A percentile compares a stretch with the other conserved stretches of the same genome.
phyloP scores from a whole-genome alignment of 2,888 invertebrate species.

The Anodontia alba region DNA sequence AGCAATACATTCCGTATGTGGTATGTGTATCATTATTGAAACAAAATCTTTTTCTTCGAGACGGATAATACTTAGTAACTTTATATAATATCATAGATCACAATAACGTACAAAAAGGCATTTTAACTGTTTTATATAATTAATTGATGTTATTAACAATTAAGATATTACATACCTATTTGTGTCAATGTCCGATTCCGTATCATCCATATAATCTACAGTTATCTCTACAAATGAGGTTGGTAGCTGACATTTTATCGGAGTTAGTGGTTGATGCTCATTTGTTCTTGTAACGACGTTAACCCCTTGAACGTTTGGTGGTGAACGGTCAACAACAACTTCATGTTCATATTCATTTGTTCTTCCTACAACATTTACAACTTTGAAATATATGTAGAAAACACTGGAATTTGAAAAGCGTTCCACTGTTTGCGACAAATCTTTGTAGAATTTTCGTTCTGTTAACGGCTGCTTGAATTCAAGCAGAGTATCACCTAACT shows the following conservation, averaged over 20 bases:
- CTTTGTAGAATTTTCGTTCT: conserved; percentile 29
- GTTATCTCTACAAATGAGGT: conserved; percentile 54
- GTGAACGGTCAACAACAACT: conserved; percentile 55
- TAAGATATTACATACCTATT: no score
- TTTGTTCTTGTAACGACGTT: conserved; percentile 56
- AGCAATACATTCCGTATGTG: no score
- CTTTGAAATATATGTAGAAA: conserved; percentile 44
- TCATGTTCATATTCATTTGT: conserved; percentile 35
- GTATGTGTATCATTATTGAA: no score
- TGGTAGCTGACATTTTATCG: conserved; percentile 63
- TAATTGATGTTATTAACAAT: no score
- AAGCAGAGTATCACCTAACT: conserved; percentile 36
- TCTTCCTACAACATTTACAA: conserved; percentile 54
- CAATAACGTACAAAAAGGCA: no score
- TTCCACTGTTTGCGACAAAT: conserved; percentile 27
- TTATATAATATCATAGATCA: no score
- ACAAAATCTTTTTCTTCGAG: no score
- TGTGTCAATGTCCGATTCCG: conserved; percentile 57
- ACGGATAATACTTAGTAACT: no score
- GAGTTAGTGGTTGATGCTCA: neutral
- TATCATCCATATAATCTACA: conserved; percentile 41
- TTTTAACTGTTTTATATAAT: no score
- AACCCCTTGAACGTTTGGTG: conserved; percentile 48
- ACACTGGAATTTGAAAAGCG: conserved; percentile 2
- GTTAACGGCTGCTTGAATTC: conserved; percentile 28